A percentile compares a stretch with the other conserved stretches of the same genome.
Conservation (phyloP, 1,140 invertebrate species). For the Drosophila sulfurigaster region DNA sequence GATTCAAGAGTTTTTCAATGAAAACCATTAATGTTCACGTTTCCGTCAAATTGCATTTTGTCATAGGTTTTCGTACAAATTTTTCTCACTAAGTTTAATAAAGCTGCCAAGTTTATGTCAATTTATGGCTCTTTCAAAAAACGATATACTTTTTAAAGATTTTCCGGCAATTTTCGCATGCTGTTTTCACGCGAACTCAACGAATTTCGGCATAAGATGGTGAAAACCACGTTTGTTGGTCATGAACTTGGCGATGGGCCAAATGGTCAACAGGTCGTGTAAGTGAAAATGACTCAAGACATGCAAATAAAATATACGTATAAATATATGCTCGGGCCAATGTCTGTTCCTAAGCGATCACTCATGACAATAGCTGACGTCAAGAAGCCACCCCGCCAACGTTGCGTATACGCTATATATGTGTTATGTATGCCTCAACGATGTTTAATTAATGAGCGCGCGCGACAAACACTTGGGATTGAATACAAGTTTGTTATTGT, state of each 20-base stretch:
- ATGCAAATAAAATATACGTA: background rate
- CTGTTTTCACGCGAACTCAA: constrained; percentile 58
- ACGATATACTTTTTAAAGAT: constrained; percentile 7
- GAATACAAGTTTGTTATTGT: constrained; percentile 46
- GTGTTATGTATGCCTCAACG: constrained; percentile 26
- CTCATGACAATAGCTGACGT: constrained; percentile 42
- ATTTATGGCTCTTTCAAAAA: constrained; percentile 7
- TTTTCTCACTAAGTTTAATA: constrained; percentile 3
- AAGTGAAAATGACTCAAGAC: constrained; percentile 37
- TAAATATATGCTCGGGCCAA: constrained; percentile 2
- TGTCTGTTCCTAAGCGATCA: constrained; percentile 28
- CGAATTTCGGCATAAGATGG: constrained; percentile 43
- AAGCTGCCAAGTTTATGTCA: constrained; percentile 7
- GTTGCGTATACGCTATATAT: constrained; percentile 49
- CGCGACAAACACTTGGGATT: constrained; percentile 47
- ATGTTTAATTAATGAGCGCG: constrained; percentile 58
- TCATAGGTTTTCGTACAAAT: constrained; percentile 42
- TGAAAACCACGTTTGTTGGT: constrained; percentile 19
- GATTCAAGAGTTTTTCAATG: constrained; percentile 28
- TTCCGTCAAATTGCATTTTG: constrained; percentile 32
- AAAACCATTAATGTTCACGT: constrained; percentile 12
- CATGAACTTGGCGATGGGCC: constrained; percentile 54
- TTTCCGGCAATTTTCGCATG: constrained; percentile 4
- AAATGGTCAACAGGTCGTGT: constrained; percentile 49
- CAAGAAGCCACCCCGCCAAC: constrained; percentile 13